phyloP scores from a whole-genome alignment of 2,888 invertebrate genomes.

The Crematogaster levior region DNA sequence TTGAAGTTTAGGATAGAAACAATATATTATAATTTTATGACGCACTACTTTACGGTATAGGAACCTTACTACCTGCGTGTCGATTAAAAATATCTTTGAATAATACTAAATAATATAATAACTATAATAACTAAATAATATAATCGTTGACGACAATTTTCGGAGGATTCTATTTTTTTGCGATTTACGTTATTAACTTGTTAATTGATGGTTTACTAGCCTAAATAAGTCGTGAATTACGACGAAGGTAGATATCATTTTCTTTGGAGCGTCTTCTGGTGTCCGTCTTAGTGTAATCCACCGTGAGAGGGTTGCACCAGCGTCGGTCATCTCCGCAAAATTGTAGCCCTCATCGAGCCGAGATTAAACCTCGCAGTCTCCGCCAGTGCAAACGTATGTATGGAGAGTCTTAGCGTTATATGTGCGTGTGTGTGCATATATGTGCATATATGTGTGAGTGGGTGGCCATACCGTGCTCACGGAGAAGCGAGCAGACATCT shows the following conservation, averaged over 20 bases:
- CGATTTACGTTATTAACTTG: conserved; percentile 30
- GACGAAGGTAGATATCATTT: conserved; percentile 33
- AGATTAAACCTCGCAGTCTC: conserved; percentile 54
- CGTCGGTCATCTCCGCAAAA: conserved; percentile 50
- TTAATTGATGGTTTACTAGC: conserved; percentile 35
- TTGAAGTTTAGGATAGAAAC: not conserved
- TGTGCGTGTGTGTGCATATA: not conserved
- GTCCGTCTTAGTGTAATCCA: conserved; percentile 32
- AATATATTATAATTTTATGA: not conserved
- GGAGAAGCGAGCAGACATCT: conserved; percentile 75
- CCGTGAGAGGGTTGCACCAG: conserved; percentile 26
- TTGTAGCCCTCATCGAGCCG: conserved; percentile 41
- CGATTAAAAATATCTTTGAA: not conserved
- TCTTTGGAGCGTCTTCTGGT: conserved; percentile 33
- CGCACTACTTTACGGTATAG: not conserved
- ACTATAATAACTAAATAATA: too few relatives aligned
- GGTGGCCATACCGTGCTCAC: not conserved
- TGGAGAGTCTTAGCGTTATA: not conserved
- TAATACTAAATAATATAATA: conserved; percentile 2
- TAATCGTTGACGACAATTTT: not conserved
- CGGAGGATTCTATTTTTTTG: not conserved
- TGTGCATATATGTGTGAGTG: not conserved
- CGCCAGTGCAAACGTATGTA: conserved; percentile 7
- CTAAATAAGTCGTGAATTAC: not conserved
- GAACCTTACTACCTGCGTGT: not conserved